A percentile compares a stretch with the other conserved stretches of the same genome.
These are phyloP conservation scores for Melinaea marsaeus DNA, from an alignment of 2,888 invertebrate species.

Conservation along the genomic window DNA sequence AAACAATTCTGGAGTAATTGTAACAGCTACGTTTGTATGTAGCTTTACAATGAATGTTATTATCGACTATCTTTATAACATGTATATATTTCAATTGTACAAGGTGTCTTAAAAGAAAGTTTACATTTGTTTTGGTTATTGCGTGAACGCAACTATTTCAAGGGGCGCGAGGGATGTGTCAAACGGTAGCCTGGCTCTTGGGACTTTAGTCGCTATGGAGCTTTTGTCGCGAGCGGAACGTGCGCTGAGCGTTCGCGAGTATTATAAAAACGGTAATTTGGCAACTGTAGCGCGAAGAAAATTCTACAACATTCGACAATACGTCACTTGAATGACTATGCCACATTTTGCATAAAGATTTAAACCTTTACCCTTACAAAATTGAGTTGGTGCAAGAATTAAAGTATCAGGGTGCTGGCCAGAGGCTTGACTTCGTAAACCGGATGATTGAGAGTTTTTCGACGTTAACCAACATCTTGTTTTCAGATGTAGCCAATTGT, in stretches of 20 bases:
- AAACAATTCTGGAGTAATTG: no score
- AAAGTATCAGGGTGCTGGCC: no score
- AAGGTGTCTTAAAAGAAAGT: constrained; percentile 19
- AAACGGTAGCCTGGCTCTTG: constrained; percentile 22
- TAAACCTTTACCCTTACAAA: no score
- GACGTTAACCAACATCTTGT: constrained; percentile 22
- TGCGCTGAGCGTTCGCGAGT: constrained; percentile 31
- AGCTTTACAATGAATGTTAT: no score
- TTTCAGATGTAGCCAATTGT: constrained; percentile 30
- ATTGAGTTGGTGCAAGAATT: background rate
- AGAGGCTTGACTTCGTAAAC: constrained; percentile 15
- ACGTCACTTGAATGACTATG: no score
- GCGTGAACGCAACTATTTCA: constrained; percentile 22
- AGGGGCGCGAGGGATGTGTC: constrained; percentile 19
- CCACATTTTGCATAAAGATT: no score
- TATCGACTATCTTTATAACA: no score
- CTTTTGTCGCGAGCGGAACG: constrained; percentile 31
- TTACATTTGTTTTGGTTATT: constrained; percentile 22
- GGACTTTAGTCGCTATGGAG: constrained; percentile 35
- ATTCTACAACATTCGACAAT: constrained; percentile 25
- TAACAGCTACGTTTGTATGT: no score
- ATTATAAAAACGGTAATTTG: constrained; percentile 33
- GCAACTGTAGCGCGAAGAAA: constrained; percentile 30
- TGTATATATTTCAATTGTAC: background rate
- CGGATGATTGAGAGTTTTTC: constrained; percentile 15